Evolutionary conservation across 2,797 vertebrate species (phyloP).

Genomic region (Selene dorsalis): DNA sequence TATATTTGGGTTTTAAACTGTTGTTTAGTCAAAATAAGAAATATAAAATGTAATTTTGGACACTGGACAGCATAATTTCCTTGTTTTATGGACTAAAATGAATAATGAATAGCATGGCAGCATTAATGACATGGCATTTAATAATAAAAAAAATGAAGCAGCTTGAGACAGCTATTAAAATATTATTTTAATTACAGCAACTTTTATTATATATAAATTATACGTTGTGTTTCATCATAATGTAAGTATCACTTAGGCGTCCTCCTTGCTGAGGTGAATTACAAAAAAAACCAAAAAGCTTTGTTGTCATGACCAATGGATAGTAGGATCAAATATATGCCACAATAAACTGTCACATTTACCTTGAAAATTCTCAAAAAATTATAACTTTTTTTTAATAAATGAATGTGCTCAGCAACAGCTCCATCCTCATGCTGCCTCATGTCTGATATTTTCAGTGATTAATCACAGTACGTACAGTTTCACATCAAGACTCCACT

Average conservation of each 20-base stretch:
- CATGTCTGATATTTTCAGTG: not conserved
- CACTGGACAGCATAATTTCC: not conserved
- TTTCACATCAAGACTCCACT: not conserved
- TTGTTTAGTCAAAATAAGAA: not conserved
- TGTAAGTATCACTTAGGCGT: not conserved
- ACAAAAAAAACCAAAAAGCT: not conserved
- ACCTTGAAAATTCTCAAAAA: not conserved
- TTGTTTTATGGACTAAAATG: not conserved
- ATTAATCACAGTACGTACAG: not conserved
- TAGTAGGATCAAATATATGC: not conserved
- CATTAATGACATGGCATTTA: not conserved
- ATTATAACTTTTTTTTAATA: not conserved
- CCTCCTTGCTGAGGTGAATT: not conserved
- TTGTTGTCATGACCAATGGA: not conserved
- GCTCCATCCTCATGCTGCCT: not conserved
- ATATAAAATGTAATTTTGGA: not conserved
- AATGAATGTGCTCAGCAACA: not conserved
- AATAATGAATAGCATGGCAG: not conserved
- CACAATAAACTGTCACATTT: not conserved
- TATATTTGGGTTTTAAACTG: not conserved
- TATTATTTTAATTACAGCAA: not conserved
- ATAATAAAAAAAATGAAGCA: constrained; percentile 1
- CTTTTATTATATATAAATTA: not conserved
- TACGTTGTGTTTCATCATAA: not conserved
- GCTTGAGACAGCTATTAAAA: not conserved